Conservation (phyloP, 2,797 vertebrate species). For the Chanos chanos region DNA sequence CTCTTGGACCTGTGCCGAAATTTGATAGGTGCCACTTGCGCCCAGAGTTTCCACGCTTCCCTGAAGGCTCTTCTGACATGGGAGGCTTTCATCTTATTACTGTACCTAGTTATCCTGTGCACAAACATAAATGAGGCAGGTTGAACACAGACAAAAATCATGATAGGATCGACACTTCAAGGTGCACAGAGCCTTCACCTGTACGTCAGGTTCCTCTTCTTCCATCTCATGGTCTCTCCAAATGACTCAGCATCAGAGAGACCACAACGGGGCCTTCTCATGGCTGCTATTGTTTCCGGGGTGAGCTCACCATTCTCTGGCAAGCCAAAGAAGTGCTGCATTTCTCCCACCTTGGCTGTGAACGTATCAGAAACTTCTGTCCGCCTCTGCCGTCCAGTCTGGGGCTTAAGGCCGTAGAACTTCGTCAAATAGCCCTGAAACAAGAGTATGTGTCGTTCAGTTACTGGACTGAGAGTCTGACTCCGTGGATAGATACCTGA, state of each 20-base stretch:
- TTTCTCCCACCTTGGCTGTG: slow-evolving; percentile 44
- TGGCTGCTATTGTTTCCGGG: slow-evolving; percentile 51
- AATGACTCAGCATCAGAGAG: slow-evolving; percentile 61
- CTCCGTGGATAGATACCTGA: too few species aligned
- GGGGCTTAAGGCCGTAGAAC: slow-evolving; percentile 52
- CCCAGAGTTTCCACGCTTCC: slow-evolving; percentile 59
- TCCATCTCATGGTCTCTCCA: slow-evolving; percentile 51
- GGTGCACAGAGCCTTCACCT: slow-evolving; percentile 56
- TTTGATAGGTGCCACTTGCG: slow-evolving; percentile 42
- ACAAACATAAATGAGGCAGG: background rate
- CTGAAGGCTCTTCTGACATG: slow-evolving; percentile 45
- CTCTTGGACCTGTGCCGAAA: slow-evolving; percentile 40
- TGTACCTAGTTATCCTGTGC: slow-evolving; percentile 46
- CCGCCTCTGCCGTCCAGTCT: slow-evolving; percentile 40
- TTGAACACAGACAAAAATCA: too few species aligned
- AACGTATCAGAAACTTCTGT: background rate
- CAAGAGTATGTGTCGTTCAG: background rate
- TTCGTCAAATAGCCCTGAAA: slow-evolving; percentile 55
- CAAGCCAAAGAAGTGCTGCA: slow-evolving; percentile 63
- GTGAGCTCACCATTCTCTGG: slow-evolving; percentile 52
- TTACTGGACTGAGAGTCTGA: too few species aligned
- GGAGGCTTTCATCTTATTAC: slow-evolving; percentile 5
- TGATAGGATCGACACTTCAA: too few species aligned
- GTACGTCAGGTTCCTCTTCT: slow-evolving; percentile 55
- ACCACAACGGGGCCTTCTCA: slow-evolving; percentile 62